Evolutionary conservation across 1,140 invertebrate species (phyloP).

Genomic region (Branchinecta lindahli): DNA sequence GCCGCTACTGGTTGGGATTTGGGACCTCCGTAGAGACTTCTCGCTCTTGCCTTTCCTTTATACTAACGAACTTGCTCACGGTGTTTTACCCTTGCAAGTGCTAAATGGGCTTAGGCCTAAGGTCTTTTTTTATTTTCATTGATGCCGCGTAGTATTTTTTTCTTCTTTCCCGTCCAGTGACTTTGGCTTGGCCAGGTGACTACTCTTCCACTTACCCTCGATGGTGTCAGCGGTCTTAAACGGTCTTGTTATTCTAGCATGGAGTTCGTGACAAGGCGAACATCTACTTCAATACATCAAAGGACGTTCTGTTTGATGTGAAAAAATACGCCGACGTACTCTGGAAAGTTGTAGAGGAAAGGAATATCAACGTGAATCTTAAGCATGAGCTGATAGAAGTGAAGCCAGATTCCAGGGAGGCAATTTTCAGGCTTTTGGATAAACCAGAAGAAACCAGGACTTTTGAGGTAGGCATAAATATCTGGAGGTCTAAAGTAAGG

Average conservation of each 20-base stretch:
- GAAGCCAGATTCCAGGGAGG: constrained; percentile 47
- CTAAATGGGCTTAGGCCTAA: too few species aligned
- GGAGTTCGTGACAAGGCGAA: constrained; percentile 53
- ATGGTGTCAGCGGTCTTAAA: too few species aligned
- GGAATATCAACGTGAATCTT: constrained; percentile 62
- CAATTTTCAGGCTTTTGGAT: constrained; percentile 62
- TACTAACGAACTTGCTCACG: too few species aligned
- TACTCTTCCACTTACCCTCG: too few species aligned
- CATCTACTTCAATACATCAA: constrained; percentile 67
- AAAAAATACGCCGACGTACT: constrained; percentile 82
- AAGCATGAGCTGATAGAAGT: constrained; percentile 65
- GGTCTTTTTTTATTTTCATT: too few species aligned
- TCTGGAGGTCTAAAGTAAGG: neutral
- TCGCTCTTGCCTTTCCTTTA: too few species aligned
- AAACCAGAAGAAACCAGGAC: constrained; percentile 39
- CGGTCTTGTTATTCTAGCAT: constrained; percentile 37
- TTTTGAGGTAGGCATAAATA: constrained; percentile 28
- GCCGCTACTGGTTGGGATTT: too few species aligned
- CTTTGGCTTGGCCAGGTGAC: too few species aligned
- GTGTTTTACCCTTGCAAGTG: too few species aligned
- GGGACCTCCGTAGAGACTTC: too few species aligned
- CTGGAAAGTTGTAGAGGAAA: constrained; percentile 55
- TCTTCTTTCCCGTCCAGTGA: too few species aligned
- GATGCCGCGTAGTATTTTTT: too few species aligned
- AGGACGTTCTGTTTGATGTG: constrained; percentile 79